Conservation (phyloP, 2,797 vertebrate genomes). For the Oreortyx pictus region DNA sequence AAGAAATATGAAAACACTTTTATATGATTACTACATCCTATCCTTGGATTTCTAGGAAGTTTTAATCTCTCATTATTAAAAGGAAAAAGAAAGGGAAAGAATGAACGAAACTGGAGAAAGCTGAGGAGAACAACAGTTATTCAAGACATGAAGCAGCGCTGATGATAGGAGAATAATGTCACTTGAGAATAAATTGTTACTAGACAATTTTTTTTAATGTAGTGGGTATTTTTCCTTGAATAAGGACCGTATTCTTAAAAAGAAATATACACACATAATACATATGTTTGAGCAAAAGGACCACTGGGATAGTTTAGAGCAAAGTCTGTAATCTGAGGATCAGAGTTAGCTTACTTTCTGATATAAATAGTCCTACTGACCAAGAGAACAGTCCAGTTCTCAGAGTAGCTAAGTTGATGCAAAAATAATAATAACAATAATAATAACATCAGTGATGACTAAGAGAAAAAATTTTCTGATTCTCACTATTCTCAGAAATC, state of each 20-base stretch:
- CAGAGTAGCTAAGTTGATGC: not conserved
- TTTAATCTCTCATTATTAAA: not conserved
- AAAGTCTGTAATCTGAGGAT: not conserved
- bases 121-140: not conserved
- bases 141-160: not conserved
- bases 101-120: not conserved
- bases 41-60: not conserved
- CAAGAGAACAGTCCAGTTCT: not conserved
- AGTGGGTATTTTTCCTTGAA: not conserved
- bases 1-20: not conserved
- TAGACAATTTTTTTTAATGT: not conserved
- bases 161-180: not conserved
- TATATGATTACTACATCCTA: not conserved
- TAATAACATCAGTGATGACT: not conserved
- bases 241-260: not conserved
- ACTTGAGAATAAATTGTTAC: not conserved
- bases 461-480: not conserved
- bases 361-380: not conserved
- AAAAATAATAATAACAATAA: not conserved
- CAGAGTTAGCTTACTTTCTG: not conserved
- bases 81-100: not conserved
- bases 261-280: not conserved
- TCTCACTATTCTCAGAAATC: not conserved
- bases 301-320: not conserved
- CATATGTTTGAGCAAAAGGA: not conserved